phyloP scores from a whole-genome alignment of 2,113 vertebrate genomes.

The Pelmatolapia mariae region DNA sequence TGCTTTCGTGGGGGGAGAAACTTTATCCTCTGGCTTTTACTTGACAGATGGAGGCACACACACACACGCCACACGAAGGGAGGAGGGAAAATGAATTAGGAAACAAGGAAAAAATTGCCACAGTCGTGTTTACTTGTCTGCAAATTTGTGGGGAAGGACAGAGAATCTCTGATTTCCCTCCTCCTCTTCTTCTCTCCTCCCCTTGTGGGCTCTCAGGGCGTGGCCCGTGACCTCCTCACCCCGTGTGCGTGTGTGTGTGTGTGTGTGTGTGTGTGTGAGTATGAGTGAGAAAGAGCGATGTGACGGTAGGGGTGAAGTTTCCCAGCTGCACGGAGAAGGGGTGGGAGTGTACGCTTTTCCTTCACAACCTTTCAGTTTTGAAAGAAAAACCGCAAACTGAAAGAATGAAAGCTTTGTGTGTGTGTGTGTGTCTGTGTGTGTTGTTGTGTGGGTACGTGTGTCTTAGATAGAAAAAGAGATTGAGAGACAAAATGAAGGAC shows the following conservation, averaged over 20 bases:
- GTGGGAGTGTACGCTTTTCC: conserved; percentile 50
- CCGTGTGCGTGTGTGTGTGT: neutral
- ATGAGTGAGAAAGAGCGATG: conserved; percentile 5
- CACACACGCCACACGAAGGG: neutral
- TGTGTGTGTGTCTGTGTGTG: conserved; percentile 11
- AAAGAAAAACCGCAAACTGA: conserved; percentile 64
- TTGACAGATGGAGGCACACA: neutral
- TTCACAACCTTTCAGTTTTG: conserved; percentile 52
- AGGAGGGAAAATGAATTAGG: neutral
- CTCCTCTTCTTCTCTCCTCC: conserved; percentile 47
- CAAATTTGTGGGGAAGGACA: conserved; percentile 46
- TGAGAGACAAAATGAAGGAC: neutral
- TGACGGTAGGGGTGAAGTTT: conserved; percentile 55
- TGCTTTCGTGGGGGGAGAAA: neutral
- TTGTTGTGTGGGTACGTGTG: conserved; percentile 40
- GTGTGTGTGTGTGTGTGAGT: neutral
- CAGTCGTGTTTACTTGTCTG: conserved; percentile 60
- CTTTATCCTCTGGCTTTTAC: neutral
- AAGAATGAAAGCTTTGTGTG: conserved; percentile 72
- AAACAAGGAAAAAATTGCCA: conserved; percentile 27
- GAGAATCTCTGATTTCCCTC: conserved; percentile 57
- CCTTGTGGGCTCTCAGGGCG: conserved; percentile 48
- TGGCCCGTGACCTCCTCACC: conserved; percentile 69
- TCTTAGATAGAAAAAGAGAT: neutral
- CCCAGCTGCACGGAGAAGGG: conserved; percentile 60